Base-by-base conservation (phyloP, 53 echinoderm and acorn worm species). In the Holothuria scabra region DNA sequence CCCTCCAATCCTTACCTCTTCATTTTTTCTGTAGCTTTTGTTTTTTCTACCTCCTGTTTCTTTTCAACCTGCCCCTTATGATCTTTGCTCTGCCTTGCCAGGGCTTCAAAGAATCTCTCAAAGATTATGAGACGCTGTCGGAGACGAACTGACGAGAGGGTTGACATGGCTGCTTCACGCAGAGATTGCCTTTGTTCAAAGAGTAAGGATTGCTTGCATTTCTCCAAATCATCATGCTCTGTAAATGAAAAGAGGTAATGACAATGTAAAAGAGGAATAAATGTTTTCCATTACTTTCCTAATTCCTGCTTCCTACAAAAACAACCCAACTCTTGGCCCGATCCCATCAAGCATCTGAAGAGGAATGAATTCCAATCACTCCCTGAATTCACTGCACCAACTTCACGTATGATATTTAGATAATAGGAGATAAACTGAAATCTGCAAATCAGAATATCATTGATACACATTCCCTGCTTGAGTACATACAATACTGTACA, bases 81-180 rank as follows among this genome's bases (percentile, higher is more conserved):
- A 25, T 97, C 97, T 25, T 92, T 91, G 66, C 90, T 92, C 88
- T 97, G 97, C 5, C 94, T 80, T 23, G 92, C 88, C 57, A 97
- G 83, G 34, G 97, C 97, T 16, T 94, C 65, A 76, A 97, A 97
- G 89, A 94, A 97, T 20, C 97, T 74, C 86, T 97, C 94, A 30
- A 97, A 69, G 76, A 97, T 94, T 35, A 93, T 90, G 29, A 97
- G 86, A 8, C 97, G 79, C 70, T 97, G 97, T n/a, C 94, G 88
- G 19, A 97, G 85, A 59, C 94, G 85, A 13, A 93, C 87, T 0
- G 94, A 97, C 5, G 97, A 97, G 12, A 97, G 88, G 12, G 97
- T 97, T 82, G 97, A 92, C 32, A 93, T 83, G 26, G 97, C 90
- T 11, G 97, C 97, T 44, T 97, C 92, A 22, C 83, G 85, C 5